Evolutionary conservation across 2,797 vertebrate species (phyloP), one percentile per base, ranked within the genome.

Genomic region (Cyclura pinguis): DNA sequence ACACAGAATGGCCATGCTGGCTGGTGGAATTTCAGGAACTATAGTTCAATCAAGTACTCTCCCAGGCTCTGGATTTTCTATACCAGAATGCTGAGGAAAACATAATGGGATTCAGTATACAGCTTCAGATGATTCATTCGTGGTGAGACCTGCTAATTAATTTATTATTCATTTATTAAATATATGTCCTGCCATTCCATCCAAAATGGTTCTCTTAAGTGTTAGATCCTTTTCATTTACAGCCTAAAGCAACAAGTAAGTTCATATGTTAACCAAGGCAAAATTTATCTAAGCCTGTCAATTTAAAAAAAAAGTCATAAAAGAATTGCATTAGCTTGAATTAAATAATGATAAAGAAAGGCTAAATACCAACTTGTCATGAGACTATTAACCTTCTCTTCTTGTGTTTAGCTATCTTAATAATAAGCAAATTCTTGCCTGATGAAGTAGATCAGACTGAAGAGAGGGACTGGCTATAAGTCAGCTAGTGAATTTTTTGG

Each of bases 211-310:
- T 76, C 73, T 2, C 6, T 38, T 50, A 42, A 50, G 42, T 62
- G 27, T 27, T n/a, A 18, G 12, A 73, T 88, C 87, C 64, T 42
- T 35, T 12, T 82, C 92, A 35, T 9, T 90, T 57, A 6, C 67
- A 81, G 89, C 1, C 76, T 42, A 88, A 87, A 69, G 57, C 73
- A 42, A 62, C 13, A 77, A 27, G 62, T 29, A 55, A 92, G 57
- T 16, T 16, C 2, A 86, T 3, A 18, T 9, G 8, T 47, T 62
- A 90, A 93, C 84, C 73, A 94, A 81, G 2, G 2, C 0, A 83
- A 64, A 22, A 1, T 67, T 1, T 2, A 38, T 85, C 69, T 86
- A 62, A 92, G 29, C 18, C 72, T 55, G 32, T 29, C 67, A 85
- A 55, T 85, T 47, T 14, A 47, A 64, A 47, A 47, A 47, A 64